A percentile compares a stretch with the other conserved stretches of the same genome.
Conservation (phyloP, 2,888 invertebrate genomes). For the Halocaridina rubra region DNA sequence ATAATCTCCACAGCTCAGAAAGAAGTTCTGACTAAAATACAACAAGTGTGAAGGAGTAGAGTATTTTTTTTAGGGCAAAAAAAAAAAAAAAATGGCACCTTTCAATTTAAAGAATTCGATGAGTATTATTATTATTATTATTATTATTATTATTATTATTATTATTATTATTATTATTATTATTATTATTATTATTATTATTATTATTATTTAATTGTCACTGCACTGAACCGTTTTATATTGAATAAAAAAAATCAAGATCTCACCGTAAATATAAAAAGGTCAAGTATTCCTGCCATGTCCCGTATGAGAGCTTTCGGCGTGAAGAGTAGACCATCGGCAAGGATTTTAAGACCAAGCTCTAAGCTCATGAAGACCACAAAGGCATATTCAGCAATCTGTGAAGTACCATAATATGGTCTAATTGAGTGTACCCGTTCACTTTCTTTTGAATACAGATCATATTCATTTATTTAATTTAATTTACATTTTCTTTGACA, state of each 20-base stretch:
- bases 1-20: no score
- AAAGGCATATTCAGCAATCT: slow-evolving; percentile 93
- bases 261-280: slow-evolving; percentile 94
- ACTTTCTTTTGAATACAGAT: no score
- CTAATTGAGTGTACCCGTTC: no score
- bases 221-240: neutral
- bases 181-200: neutral
- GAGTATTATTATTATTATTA: no score
- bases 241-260: neutral
- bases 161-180: neutral
- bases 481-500: no score
- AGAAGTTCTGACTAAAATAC: no score
- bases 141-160: neutral
- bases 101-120: neutral
- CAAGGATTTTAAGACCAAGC: slow-evolving; percentile 92
- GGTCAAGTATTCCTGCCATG: slow-evolving; percentile 94
- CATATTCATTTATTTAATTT: no score
- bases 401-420: no score
- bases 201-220: neutral
- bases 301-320: slow-evolving; percentile 99
- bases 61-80: no score
- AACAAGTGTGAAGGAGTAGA: no score
- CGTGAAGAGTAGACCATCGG: slow-evolving; percentile 98
- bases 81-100: neutral
- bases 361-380: slow-evolving; percentile 98